Evolutionary conservation across 2,113 vertebrate genomes (phyloP), one percentile per base, ranked within the genome.

Genomic region (Campylomormyrus numenius): DNA sequence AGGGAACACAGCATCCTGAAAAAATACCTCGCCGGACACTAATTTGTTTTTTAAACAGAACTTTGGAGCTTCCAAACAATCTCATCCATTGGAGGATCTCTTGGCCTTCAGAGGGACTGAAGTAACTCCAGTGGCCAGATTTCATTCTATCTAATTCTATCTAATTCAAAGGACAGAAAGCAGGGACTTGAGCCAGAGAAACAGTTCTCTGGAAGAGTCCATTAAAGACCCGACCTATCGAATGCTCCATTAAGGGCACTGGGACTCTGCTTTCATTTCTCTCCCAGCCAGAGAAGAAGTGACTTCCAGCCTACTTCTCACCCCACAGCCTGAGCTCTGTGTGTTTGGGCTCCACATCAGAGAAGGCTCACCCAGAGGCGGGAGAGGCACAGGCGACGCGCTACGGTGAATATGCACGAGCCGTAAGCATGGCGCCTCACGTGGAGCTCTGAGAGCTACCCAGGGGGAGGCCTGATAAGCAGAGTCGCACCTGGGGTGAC

Each of bases 161-260:
- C 31, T 53, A 87, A 53, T 87, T 53, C 48, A 56, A 39, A 56
- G 17, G 50, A 87, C 56, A 45, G 87, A 27, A 66, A 88, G 53
- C 58, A 56, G 53, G 24, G 19, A 62, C 35, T 11, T 17, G 19
- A 56, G 52, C 56, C 7, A 62, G 58, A 45, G 35, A 39, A 62
- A 11, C 52, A 24, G 31, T 24, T 88, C 87, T 5, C 10, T 13
- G 24, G 35, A n/a, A 56, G 21, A 62, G 31, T 62, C 35, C 87
- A 66, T 88, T 66, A 62, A 66, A 66, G 85, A 88, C 31, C 21
- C 53, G 56, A 88, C 87, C 56, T 58, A 87, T 56, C 50, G 48
- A 52, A 53, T 21, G 48, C 4, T 53, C 50, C 50, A 87, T 87
- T 87, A 53, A 39, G 50, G 48, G 31, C 31, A 19, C 13, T 21